Conservation (phyloP, 2,113 vertebrate genomes). For the Tachuris rubrigastra region DNA sequence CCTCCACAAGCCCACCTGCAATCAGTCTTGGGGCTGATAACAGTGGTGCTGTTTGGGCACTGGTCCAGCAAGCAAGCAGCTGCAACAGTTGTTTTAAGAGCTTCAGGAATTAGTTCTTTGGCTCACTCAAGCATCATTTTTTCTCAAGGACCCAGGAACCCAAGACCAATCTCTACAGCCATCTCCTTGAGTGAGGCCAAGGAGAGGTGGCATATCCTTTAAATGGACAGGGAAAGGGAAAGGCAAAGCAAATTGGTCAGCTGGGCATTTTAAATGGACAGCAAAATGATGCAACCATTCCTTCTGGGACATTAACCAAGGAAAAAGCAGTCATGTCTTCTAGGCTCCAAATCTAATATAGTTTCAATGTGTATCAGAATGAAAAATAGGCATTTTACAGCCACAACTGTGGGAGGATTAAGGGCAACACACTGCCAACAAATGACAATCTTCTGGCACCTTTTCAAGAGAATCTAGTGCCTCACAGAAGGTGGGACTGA, state of each 20-base stretch:
- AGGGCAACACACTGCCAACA: background rate
- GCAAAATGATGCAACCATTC: background rate
- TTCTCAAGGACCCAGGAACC: background rate
- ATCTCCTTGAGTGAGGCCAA: background rate
- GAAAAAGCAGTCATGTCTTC: background rate
- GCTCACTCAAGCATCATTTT: background rate
- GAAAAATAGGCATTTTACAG: background rate
- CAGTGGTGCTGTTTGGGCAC: constrained; percentile 2
- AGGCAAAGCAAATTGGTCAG: background rate
- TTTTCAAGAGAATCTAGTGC: background rate
- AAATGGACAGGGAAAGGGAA: background rate
- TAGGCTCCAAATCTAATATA: background rate
- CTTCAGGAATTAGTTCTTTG: background rate
- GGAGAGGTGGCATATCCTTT: background rate
- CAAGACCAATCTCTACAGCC: background rate
- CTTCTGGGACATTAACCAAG: background rate
- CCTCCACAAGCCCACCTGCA: background rate
- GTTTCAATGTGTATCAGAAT: background rate
- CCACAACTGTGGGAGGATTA: background rate
- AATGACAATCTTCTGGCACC: constrained; percentile 7
- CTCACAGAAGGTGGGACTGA: constrained; percentile 13
- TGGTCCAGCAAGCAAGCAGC: constrained; percentile 17
- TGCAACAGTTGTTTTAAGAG: constrained; percentile 5
- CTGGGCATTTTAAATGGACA: background rate
- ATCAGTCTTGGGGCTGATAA: background rate